Evolutionary conservation across 2,797 vertebrate species (phyloP).

Genomic region (Schizopygopsis malacanthus): DNA sequence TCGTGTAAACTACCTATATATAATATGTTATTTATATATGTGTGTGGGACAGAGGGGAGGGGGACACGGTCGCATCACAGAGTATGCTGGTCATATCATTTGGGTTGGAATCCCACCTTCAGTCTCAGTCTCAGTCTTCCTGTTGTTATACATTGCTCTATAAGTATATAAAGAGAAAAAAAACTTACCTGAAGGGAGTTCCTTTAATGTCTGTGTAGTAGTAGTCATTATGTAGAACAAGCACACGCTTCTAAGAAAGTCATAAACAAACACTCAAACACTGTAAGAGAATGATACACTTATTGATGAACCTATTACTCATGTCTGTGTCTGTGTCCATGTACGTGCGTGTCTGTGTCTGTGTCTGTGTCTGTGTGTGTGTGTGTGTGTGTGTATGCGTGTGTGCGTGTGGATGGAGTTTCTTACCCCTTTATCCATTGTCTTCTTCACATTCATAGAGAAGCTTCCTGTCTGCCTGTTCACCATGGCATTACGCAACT

Average conservation of each 20-base stretch:
- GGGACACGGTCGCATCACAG: no score
- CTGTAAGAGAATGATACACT: constrained; percentile 58
- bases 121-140: not conserved
- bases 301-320: not conserved
- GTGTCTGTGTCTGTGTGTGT: not conserved
- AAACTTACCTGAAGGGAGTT: constrained; percentile 94
- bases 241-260: constrained; percentile 89
- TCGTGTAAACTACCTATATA: no score
- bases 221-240: constrained; percentile 98
- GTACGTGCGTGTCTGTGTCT: no score
- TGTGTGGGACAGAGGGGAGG: no score
- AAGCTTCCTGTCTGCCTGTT: constrained; percentile 96
- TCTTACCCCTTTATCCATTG: constrained; percentile 97
- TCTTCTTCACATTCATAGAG: constrained; percentile 98
- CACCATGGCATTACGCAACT: constrained; percentile 98
- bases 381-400: no score
- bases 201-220: constrained; percentile 99
- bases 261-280: constrained; percentile 43
- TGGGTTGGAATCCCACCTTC: not conserved
- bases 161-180: not conserved
- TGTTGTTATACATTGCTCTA: not conserved
- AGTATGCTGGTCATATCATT: no score
- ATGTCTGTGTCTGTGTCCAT: no score
- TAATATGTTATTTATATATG: no score
- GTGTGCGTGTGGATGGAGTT: not conserved